Conservation (phyloP, 2,113 vertebrate species). For the Pachyramphus minor region DNA sequence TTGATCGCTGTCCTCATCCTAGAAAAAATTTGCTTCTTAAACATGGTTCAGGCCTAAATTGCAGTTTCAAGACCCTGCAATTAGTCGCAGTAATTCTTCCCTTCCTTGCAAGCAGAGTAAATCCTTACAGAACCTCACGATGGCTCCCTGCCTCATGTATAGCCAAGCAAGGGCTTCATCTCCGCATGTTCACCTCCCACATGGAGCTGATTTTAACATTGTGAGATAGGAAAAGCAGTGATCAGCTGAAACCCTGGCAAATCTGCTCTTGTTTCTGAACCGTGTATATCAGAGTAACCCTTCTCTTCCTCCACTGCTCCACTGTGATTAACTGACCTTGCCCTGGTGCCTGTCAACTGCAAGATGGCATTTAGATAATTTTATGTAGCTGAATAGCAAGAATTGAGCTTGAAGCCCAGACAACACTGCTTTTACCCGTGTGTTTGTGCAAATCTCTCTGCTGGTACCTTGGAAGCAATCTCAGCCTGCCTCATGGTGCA, state of each 20-base stretch:
- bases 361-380: constrained; percentile 28
- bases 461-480: constrained; percentile 4
- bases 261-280: background rate
- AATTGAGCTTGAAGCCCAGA: constrained; percentile 21
- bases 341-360: background rate
- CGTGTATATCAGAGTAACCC: background rate
- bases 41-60: background rate
- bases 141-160: background rate
- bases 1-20: background rate
- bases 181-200: background rate
- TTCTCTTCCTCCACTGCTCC: background rate
- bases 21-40: background rate
- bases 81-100: background rate
- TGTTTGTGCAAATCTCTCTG: background rate
- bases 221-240: background rate
- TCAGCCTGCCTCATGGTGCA: background rate
- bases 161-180: background rate
- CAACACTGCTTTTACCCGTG: background rate
- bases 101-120: background rate
- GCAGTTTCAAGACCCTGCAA: background rate
- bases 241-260: background rate
- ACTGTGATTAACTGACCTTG: background rate
- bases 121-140: background rate
- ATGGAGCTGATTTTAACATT: background rate
- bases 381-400: background rate